A percentile compares a stretch with the other conserved stretches of the same genome.
Conservation (phyloP, 2,888 invertebrate genomes). For the Papilio gigon region DNA sequence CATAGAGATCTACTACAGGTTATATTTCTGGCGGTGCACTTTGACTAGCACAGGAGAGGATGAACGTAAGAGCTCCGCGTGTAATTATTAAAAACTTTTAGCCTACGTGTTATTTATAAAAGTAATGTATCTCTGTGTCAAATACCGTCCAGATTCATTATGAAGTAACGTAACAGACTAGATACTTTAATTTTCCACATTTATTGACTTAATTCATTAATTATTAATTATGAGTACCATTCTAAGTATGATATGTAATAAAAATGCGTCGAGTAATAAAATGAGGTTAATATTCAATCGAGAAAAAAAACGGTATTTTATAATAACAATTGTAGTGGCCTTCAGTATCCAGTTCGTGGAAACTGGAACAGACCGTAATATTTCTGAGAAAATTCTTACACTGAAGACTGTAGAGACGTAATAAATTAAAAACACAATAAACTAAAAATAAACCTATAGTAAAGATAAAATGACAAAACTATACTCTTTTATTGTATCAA, state of each 20-base stretch:
- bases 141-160: too few relatives aligned
- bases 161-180: too few relatives aligned
- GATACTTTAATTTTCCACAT: too few relatives aligned
- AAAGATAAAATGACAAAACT: not conserved
- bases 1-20: too few relatives aligned
- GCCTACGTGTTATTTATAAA: too few relatives aligned
- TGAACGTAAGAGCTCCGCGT: too few relatives aligned
- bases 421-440: conserved; percentile 5
- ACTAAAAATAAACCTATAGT: not conserved
- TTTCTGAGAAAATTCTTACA: conserved; percentile 1
- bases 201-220: not conserved
- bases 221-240: not conserved
- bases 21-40: too few relatives aligned
- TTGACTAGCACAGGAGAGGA: too few relatives aligned
- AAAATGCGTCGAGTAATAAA: not conserved
- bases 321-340: not conserved
- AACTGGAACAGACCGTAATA: conserved; percentile 6
- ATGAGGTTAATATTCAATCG: not conserved
- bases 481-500: not conserved
- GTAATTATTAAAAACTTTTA: too few relatives aligned
- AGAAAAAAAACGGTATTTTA: not conserved
- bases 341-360: not conserved
- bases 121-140: too few relatives aligned
- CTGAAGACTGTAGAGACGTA: not conserved
- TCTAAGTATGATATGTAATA: not conserved